Evolutionary conservation across 2,888 invertebrate genomes (phyloP), one percentile per base, ranked within the genome.

Genomic region (Artemia sp.): DNA sequence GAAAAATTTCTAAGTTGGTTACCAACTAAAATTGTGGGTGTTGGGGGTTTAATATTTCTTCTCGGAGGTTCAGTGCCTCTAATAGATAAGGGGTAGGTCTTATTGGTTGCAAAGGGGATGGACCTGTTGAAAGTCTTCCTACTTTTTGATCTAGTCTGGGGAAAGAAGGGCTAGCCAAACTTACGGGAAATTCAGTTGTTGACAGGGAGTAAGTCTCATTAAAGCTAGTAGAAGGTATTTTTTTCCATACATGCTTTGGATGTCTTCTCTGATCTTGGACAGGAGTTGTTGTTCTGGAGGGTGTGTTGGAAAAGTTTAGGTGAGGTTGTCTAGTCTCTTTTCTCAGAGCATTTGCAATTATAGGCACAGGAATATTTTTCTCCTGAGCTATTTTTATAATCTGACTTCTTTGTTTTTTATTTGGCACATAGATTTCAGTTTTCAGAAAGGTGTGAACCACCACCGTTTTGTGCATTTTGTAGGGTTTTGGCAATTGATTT

Each of bases 331-430:
- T 53, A 12, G 14, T 2, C 7, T 53, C 58, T 53, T 53, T 53
- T 7, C 58, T 53, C 58, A 53, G 2, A 53, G 58, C 58, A 53
- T 53, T 53, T 5, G 58, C 58, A 53, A 53, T 14, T 53, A 53
- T 53, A 6, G 58, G 58, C 3, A 53, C 58, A 5, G 58, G 58
- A 4, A 53, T 53, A 5, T 7, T 53, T n/a, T 53, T 53, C 58
- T 53, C 58, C 58, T 53, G 58, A 14, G 58, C 58, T 14, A 53
- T n/a, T 14, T 53, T 53, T 12, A 53, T 14, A 53, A 53, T 53
- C 14, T 53, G 58, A 12, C 5, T 12, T 53, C 58, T 53, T 53
- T 53, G 58, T 14, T 14, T 53, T 53, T 3, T 53, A 53, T 53
- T 53, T 53, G 5, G 12, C 58, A 14, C 58, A 53, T 5, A 14